These are phyloP conservation scores for Poecile montanus DNA, from an alignment of 2,797 vertebrate genomes.

Conservation along the genomic window DNA sequence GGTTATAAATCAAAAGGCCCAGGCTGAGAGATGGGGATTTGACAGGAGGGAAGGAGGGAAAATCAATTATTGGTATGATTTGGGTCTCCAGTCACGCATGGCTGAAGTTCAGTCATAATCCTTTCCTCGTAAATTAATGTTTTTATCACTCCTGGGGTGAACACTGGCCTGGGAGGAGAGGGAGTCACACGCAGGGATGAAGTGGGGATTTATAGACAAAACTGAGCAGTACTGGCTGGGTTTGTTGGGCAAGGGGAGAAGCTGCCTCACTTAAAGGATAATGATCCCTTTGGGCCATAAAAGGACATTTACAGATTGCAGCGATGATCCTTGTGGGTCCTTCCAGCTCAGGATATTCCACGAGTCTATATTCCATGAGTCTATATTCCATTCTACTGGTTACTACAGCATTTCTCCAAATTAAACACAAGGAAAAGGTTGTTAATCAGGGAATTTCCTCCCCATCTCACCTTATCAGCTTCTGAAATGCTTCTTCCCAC, in stretches of 20 bases:
- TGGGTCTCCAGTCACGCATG: neutral
- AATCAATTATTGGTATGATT: constrained; percentile 19
- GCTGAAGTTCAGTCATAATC: neutral
- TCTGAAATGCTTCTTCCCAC: neutral
- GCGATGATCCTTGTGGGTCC: neutral
- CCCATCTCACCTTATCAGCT: neutral
- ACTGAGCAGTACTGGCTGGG: neutral
- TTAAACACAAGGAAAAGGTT: neutral
- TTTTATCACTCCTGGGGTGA: neutral
- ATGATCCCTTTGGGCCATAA: neutral
- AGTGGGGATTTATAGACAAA: neutral
- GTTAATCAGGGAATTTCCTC: neutral
- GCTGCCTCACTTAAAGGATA: neutral
- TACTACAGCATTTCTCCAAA: neutral
- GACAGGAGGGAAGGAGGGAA: neutral
- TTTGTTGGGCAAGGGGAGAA: neutral
- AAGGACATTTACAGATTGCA: neutral
- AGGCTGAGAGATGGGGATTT: neutral
- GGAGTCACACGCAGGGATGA: accelerated
- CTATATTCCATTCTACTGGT: accelerated
- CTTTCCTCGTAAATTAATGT: neutral
- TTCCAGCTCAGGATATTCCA: neutral
- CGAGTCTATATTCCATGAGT: accelerated
- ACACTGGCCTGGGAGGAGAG: neutral
- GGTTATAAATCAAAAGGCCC: constrained; percentile 18